These are phyloP conservation scores for Drosophila lini DNA, from an alignment of 1,140 invertebrate species.

Conservation along the genomic window DNA sequence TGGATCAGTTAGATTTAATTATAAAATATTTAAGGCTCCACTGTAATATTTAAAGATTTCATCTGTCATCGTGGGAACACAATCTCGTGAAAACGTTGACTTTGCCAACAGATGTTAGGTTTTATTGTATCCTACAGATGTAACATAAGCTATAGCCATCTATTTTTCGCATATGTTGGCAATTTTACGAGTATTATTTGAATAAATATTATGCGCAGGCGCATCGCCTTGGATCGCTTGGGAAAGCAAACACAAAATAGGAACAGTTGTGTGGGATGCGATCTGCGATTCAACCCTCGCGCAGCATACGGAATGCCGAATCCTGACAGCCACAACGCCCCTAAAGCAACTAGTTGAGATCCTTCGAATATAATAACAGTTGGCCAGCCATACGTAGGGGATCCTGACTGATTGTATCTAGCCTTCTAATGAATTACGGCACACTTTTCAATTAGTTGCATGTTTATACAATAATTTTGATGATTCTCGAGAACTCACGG, in stretches of 20 bases:
- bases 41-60: background rate
- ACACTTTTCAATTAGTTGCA: conserved; percentile 68
- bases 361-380: conserved; percentile 37
- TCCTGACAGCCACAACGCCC: conserved; percentile 28
- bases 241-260: conserved; percentile 6
- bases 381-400: conserved; percentile 17
- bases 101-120: conserved; percentile 12
- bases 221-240: background rate
- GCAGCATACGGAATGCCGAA: conserved; percentile 5
- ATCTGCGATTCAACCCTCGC: conserved; percentile 42
- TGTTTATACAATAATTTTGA: conserved; percentile 62
- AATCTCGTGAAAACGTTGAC: background rate
- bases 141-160: conserved; percentile 3
- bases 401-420: conserved; percentile 35
- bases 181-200: conserved; percentile 38
- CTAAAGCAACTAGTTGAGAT: conserved; percentile 28
- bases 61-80: conserved; percentile 17
- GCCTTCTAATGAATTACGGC: conserved; percentile 62
- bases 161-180: conserved; percentile 57
- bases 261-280: conserved; percentile 55
- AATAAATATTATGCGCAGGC: conserved; percentile 36
- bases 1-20: conserved; percentile 8
- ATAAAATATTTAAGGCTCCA: background rate
- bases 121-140: conserved; percentile 18
- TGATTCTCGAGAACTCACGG: conserved; percentile 39